Evolutionary conservation across 2,113 vertebrate species (phyloP).

Genomic region (Lontra canadensis): DNA sequence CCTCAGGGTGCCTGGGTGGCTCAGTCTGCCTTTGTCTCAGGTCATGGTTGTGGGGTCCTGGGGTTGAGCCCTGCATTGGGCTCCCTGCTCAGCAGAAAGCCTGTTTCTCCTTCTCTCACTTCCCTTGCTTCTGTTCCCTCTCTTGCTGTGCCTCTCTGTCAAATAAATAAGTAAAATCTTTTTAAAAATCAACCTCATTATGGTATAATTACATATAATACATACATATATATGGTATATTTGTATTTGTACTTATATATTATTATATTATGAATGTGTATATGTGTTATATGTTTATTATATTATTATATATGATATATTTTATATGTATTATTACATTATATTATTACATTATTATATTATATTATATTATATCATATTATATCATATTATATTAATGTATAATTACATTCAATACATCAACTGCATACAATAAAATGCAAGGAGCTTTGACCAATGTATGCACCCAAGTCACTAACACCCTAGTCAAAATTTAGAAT

Average conservation of each 20-base stretch:
- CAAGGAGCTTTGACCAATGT: neutral
- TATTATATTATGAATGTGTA: neutral
- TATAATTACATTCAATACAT: neutral
- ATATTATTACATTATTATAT: neutral
- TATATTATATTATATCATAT: neutral
- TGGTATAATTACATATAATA: neutral
- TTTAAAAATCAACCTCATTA: neutral
- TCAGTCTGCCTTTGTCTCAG: neutral
- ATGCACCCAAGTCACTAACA: neutral
- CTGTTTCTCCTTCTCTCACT: neutral
- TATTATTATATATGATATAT: neutral
- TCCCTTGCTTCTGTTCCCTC: no score
- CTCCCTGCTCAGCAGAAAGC: no score
- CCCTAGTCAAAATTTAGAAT: neutral
- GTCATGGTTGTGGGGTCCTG: neutral
- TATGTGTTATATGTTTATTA: neutral
- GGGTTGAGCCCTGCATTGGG: no score
- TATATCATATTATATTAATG: neutral
- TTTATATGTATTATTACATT: neutral
- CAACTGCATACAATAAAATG: neutral
- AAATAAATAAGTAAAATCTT: no score
- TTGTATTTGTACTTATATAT: neutral
- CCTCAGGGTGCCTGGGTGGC: no score
- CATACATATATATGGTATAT: neutral
- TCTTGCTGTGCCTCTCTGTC: no score